Conservation (phyloP, 1,140 invertebrate genomes). For the Procambarus virginalis region DNA sequence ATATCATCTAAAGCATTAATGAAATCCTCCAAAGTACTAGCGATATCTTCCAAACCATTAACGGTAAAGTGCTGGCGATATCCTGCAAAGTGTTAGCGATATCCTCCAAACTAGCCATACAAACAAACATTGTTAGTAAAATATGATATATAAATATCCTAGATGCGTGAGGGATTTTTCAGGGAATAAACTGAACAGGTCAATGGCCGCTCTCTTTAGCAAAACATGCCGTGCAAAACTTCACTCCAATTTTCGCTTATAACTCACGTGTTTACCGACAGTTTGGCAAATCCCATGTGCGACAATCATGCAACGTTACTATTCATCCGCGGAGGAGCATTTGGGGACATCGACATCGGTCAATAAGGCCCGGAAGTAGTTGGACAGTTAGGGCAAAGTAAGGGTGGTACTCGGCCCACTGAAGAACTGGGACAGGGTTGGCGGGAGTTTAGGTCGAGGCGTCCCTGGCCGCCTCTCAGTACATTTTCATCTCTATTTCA, state of each 20-base stretch:
- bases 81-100: too few species aligned
- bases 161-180: neutral
- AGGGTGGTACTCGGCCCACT: conserved; percentile 25
- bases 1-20: too few species aligned
- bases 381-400: neutral
- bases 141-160: neutral
- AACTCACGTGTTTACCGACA: too few species aligned
- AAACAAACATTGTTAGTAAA: neutral
- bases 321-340: too few species aligned
- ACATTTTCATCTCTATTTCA: neutral
- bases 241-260: neutral
- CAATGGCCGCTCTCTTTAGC: neutral
- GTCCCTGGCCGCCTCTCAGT: too few species aligned
- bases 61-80: too few species aligned
- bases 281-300: too few species aligned
- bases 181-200: conserved; percentile 12
- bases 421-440: conserved; percentile 22
- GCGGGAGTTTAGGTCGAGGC: neutral
- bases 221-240: neutral
- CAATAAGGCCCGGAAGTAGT: neutral
- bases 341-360: neutral
- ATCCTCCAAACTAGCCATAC: too few species aligned
- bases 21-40: too few species aligned
- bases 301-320: too few species aligned
- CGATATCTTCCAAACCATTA: too few species aligned